Base-by-base conservation (phyloP, 2,888 invertebrate genomes). In the Frankliniella intonsa region DNA sequence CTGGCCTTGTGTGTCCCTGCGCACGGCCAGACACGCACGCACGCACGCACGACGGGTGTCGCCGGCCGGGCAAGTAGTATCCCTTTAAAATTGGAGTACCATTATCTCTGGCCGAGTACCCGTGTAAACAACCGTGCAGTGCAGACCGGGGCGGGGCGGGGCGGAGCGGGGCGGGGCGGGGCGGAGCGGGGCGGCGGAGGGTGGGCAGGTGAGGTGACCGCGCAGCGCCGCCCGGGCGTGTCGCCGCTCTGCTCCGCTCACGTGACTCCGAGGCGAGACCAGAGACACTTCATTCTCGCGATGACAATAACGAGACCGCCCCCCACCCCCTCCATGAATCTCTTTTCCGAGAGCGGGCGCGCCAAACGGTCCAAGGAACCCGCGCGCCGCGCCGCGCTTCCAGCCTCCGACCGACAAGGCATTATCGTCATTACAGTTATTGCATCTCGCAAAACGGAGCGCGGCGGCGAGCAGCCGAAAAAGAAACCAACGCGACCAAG, bases 291-390 rank as follows among this genome's bases (percentile, higher is more conserved):
- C 14, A n/a, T 62, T 62, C 62, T 62, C 62, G 17, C 62, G 19
- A 62, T n/a, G 83, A 80, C 81, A 81, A 81, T 80, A 80, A 80
- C 79, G 62, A 81, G 81, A 55, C n/a, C n/a, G 22, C 82, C 76
- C 82, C n/a, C 9, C 80, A 49, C 65, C n/a, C 27, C 49, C 49
- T 38, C 80, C 69, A 38, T n/a, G n/a, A 12, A 79, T 38, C 38
- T 38, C 38, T 38, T 5, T 38, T 38, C 38, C 38, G 5, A 38
- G 38, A 38, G 38, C 38, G 38, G 38, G 38, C 5, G 38, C 38
- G 38, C 38, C 38, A 38, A 5, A 38, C 38, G 38, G 38, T 38
- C 2, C 38, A 38, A 38, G 38, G 38, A 17, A 55, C 55, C 55
- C 55, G 55, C 12, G 12, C 55, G 55, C 51, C 51, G 51, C 51